phyloP scores from a whole-genome alignment of 2,888 invertebrate genomes.

The Hypomecis atomaria region DNA sequence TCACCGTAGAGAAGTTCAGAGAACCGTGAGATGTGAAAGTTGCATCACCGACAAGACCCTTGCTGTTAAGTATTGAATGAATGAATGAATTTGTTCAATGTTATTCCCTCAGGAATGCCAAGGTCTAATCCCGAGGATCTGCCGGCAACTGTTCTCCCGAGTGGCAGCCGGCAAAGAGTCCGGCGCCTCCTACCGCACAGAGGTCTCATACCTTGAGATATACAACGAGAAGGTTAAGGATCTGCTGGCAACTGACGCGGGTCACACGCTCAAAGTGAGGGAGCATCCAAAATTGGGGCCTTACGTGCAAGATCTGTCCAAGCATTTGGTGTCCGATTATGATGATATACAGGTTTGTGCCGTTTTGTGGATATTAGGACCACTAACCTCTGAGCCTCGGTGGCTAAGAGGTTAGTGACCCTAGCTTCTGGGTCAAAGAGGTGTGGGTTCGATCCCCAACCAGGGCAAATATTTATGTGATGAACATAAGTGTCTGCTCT shows the following conservation, averaged over 20 bases:
- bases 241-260: constrained; percentile 85
- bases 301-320: constrained; percentile 94
- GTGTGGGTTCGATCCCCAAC: no score
- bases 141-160: constrained; percentile 91
- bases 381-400: no score
- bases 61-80: no score
- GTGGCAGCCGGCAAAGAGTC: constrained; percentile 93
- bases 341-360: constrained; percentile 90
- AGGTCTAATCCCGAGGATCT: constrained; percentile 94
- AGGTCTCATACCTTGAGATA: constrained; percentile 94
- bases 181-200: constrained; percentile 93
- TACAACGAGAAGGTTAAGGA: constrained; percentile 94
- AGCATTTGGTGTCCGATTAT: constrained; percentile 93
- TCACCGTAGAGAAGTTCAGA: no score
- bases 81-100: no score
- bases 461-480: no score
- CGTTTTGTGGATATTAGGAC: neutral
- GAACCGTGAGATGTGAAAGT: no score
- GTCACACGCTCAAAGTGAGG: constrained; percentile 89
- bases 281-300: constrained; percentile 93
- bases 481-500: no score
- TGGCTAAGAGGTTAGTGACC: no score
- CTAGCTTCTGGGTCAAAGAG: no score
- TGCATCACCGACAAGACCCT: no score
- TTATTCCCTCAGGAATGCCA: constrained; percentile 86